Evolutionary conservation across 2,797 vertebrate genomes (phyloP).

Genomic region (Bovichtus diacanthus): DNA sequence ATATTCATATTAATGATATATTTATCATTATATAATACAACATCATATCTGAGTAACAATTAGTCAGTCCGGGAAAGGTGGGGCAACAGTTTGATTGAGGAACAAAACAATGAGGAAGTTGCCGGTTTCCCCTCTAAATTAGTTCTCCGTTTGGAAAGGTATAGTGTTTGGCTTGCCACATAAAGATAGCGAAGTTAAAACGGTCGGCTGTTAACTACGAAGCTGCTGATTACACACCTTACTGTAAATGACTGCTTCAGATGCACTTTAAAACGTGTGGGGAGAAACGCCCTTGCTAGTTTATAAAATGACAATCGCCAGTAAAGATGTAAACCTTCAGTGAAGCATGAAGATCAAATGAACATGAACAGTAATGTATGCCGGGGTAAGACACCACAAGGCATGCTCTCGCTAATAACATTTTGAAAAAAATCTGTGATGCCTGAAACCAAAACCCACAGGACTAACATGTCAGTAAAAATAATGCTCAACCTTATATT

Average conservation of each 20-base stretch:
- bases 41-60: not conserved
- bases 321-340: slow-evolving; percentile 1
- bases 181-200: slow-evolving; percentile 5
- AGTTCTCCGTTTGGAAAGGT: not conserved
- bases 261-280: slow-evolving; percentile 5
- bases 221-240: slow-evolving; percentile 17
- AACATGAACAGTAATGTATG: slow-evolving; percentile 23
- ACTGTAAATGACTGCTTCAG: slow-evolving; percentile 18
- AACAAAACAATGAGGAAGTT: slow-evolving; percentile 3
- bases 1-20: too few relatives aligned
- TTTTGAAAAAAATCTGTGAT: not conserved
- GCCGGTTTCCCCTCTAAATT: not conserved
- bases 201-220: slow-evolving; percentile 24
- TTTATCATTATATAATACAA: not conserved
- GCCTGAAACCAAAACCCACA: not conserved
- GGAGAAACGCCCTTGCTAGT: slow-evolving; percentile 5
- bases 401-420: not conserved
- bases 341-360: slow-evolving; percentile 23
- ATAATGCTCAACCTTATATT: not conserved
- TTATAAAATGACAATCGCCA: slow-evolving; percentile 32
- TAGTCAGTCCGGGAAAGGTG: not conserved
- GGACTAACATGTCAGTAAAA: not conserved
- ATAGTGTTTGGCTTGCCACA: slow-evolving; percentile 1
- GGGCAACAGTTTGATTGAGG: not conserved
- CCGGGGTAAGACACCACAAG: not conserved